phyloP scores from a whole-genome alignment of 1,140 invertebrate species.

The Cydia pomonella region DNA sequence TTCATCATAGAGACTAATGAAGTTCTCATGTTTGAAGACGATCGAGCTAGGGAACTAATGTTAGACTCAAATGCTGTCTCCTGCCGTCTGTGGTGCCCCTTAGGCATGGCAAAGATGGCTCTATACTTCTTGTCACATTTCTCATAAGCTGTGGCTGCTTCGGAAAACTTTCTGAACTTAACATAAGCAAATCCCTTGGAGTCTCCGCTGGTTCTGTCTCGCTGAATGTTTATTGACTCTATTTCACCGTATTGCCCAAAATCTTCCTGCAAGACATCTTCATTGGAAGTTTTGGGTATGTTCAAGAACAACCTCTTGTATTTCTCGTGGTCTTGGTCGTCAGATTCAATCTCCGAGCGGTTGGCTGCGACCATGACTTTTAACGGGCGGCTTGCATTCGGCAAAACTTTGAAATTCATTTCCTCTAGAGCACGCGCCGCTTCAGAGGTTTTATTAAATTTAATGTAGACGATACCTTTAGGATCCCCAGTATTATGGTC shows the following conservation, averaged over 20 bases:
- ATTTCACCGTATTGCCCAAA: slow-evolving; percentile 92
- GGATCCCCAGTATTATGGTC: slow-evolving; percentile 91
- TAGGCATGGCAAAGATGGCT: slow-evolving; percentile 95
- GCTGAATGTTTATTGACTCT: slow-evolving; percentile 91
- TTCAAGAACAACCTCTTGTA: slow-evolving; percentile 93
- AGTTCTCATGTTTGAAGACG: slow-evolving; percentile 40
- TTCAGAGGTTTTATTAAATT: slow-evolving; percentile 92
- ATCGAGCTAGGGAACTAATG: slow-evolving; percentile 49
- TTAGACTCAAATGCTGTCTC: slow-evolving; percentile 60
- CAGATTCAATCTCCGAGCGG: slow-evolving; percentile 87
- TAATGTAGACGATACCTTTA: slow-evolving; percentile 91
- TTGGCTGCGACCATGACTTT: slow-evolving; percentile 93
- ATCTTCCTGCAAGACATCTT: slow-evolving; percentile 89
- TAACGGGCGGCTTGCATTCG: slow-evolving; percentile 86
- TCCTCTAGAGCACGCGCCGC: slow-evolving; percentile 90
- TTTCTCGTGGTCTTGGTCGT: slow-evolving; percentile 87
- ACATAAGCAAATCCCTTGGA: slow-evolving; percentile 96
- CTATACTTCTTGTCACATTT: slow-evolving; percentile 92
- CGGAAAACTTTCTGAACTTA: slow-evolving; percentile 90
- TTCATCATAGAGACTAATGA: slow-evolving; percentile 58
- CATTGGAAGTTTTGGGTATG: slow-evolving; percentile 88
- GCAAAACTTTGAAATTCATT: slow-evolving; percentile 92
- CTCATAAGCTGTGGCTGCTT: slow-evolving; percentile 93
- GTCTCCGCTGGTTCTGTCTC: slow-evolving; percentile 89
- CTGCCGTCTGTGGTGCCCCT: slow-evolving; percentile 56